Conservation (phyloP, 2,888 invertebrate genomes). For the Reticulitermes lucifugus region DNA sequence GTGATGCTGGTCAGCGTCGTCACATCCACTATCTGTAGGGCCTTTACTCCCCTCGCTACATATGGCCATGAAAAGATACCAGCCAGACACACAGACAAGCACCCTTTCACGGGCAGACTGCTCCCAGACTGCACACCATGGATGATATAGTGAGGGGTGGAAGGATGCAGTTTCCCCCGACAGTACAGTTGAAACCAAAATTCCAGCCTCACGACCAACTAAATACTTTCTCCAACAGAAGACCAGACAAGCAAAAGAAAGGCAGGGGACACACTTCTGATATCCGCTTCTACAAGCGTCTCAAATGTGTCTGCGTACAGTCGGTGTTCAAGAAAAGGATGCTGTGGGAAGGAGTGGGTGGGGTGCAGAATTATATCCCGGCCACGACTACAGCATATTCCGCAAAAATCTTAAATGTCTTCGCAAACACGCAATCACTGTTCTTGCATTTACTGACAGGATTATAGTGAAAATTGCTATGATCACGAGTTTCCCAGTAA, state of each 20-base stretch:
- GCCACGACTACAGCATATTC: neutral
- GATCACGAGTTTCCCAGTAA: no score
- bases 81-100: constrained; percentile 18
- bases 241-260: neutral
- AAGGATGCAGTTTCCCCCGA: neutral
- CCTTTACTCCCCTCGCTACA: neutral
- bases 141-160: neutral
- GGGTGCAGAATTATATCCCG: neutral
- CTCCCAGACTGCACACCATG: neutral
- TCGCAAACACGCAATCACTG: neutral
- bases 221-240: neutral
- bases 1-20: no score
- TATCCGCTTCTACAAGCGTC: neutral
- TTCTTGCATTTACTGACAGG: neutral
- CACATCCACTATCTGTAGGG: no score
- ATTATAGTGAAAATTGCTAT: no score
- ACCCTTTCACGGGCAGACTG: neutral
- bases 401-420: neutral
- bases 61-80: constrained; percentile 29
- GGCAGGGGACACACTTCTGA: neutral
- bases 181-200: neutral
- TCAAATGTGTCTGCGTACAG: neutral
- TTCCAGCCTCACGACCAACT: neutral
- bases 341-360: neutral
- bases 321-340: neutral